Evolutionary conservation across 2,888 invertebrate species (phyloP).

Genomic region (Coelinius sp.): DNA sequence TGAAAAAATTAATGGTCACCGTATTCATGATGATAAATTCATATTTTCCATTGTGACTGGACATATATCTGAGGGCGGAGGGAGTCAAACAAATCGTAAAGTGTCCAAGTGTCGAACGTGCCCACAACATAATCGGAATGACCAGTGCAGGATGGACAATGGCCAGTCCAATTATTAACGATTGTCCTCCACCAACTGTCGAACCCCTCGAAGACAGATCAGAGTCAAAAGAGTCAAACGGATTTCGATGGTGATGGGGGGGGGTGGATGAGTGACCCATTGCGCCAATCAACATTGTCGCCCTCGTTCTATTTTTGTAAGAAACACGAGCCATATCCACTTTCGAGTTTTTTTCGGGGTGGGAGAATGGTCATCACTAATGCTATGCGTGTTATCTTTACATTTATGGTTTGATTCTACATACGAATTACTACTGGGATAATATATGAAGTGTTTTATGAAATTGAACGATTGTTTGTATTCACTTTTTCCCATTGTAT

Average conservation of each 20-base stretch:
- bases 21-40: constrained; percentile 67
- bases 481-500: too few relatives aligned
- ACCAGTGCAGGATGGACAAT: constrained; percentile 60
- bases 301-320: constrained; percentile 56
- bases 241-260: constrained; percentile 34
- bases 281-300: constrained; percentile 48
- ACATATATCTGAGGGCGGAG: constrained; percentile 29
- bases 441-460: background rate
- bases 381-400: constrained; percentile 61
- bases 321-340: constrained; percentile 46
- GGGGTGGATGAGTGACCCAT: constrained; percentile 59
- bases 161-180: constrained; percentile 64
- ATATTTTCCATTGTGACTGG: constrained; percentile 63
- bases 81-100: constrained; percentile 68
- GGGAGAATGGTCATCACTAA: constrained; percentile 31
- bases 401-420: background rate
- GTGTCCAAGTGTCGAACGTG: constrained; percentile 41
- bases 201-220: constrained; percentile 62
- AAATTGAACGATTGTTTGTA: too few relatives aligned
- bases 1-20: constrained; percentile 49
- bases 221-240: constrained; percentile 50
- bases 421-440: background rate
- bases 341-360: background rate
- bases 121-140: constrained; percentile 33
- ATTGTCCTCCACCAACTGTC: constrained; percentile 67